Evolutionary conservation across 35 echinoderm and acorn worm genomes (phyloP).

Genomic region (Ptychodera flava): DNA sequence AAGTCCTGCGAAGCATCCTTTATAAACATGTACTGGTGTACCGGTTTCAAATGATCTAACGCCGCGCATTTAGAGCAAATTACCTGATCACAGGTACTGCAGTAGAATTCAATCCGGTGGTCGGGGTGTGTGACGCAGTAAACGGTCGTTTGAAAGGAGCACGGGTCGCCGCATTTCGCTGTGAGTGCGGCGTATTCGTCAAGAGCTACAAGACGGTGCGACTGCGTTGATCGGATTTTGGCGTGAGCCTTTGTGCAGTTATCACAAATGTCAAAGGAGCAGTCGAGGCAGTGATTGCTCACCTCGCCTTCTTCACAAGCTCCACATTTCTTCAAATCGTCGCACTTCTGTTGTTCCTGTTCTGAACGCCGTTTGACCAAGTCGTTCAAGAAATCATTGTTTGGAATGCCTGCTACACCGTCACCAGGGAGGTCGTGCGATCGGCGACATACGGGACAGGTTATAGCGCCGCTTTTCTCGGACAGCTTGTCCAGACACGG

Average conservation of each 20-base stretch:
- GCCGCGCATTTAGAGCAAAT: not conserved
- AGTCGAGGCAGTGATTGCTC: not conserved
- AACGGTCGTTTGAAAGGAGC: not conserved
- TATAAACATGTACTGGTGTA: not conserved
- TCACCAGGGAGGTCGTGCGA: not conserved
- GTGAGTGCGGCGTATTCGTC: not conserved
- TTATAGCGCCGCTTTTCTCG: not conserved
- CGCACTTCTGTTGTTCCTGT: not conserved
- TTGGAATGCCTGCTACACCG: not conserved
- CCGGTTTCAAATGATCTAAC: not conserved
- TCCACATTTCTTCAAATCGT: not conserved
- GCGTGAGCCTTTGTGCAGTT: not conserved
- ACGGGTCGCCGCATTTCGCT: not conserved
- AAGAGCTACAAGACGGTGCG: not conserved
- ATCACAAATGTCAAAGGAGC: not conserved
- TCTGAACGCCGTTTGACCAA: not conserved
- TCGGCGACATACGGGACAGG: not conserved
- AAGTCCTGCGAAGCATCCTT: not conserved
- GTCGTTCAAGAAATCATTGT: not conserved
- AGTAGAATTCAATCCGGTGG: not conserved
- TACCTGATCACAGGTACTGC: not conserved
- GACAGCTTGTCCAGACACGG: not conserved
- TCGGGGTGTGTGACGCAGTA: not conserved
- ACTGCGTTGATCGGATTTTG: not conserved
- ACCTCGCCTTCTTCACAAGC: not conserved